Evolutionary conservation across 1,140 invertebrate genomes (phyloP).

Genomic region (Rhyzopertha dominica): DNA sequence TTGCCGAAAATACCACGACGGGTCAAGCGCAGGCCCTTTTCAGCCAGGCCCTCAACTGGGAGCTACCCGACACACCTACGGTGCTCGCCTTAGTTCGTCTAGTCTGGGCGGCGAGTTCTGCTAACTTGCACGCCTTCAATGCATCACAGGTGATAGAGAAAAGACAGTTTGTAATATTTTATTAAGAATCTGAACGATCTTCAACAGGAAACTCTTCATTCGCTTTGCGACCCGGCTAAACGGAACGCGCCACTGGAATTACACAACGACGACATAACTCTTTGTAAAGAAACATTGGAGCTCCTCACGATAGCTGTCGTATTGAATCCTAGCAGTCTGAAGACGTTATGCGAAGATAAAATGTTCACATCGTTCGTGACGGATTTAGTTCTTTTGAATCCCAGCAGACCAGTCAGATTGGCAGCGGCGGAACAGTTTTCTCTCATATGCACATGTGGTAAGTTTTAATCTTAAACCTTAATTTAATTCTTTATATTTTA

Average conservation of each 20-base stretch:
- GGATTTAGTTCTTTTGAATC: constrained; percentile 79
- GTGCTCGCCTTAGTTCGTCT: constrained; percentile 68
- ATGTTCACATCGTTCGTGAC: constrained; percentile 89
- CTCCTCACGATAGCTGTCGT: constrained; percentile 84
- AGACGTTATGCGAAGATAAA: constrained; percentile 65
- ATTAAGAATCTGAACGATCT: no score
- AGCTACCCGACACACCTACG: constrained; percentile 61
- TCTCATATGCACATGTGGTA: constrained; percentile 69
- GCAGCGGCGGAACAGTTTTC: constrained; percentile 79
- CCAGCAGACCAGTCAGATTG: constrained; percentile 63
- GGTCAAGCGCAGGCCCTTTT: constrained; percentile 41
- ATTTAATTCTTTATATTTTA: no score
- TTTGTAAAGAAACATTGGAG: constrained; percentile 90
- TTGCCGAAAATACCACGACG: constrained; percentile 33
- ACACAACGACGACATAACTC: constrained; percentile 54
- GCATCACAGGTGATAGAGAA: no score
- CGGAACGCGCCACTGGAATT: constrained; percentile 48
- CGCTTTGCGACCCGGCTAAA: constrained; percentile 48
- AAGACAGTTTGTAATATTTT: no score
- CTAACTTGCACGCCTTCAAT: constrained; percentile 63
- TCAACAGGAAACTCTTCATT: constrained; percentile 64
- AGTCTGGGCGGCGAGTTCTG: constrained; percentile 72
- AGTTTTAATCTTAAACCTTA: no score
- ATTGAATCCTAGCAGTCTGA: constrained; percentile 75
- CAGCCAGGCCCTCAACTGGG: constrained; percentile 56